Conservation (phyloP, 2,888 invertebrate species). For the Lamellibrachia columna region DNA sequence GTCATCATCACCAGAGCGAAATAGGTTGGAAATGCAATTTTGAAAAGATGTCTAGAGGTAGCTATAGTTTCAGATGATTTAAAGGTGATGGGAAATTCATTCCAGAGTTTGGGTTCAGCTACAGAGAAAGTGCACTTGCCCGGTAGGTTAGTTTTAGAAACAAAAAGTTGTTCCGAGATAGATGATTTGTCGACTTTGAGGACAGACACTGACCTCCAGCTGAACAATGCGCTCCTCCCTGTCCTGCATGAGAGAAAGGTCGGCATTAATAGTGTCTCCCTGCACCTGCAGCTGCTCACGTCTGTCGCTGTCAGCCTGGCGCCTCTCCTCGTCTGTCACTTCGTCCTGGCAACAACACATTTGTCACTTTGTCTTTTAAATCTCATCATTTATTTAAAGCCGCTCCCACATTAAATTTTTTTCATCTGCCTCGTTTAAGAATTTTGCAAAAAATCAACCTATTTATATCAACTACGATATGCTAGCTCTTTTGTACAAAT, state of each 20-base stretch:
- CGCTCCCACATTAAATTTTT: too few relatives aligned
- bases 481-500: too few relatives aligned
- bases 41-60: too few relatives aligned
- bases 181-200: neutral
- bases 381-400: too few relatives aligned
- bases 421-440: too few relatives aligned
- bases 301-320: constrained; percentile 53
- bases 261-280: constrained; percentile 60
- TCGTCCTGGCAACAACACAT: neutral
- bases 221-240: constrained; percentile 81
- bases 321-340: constrained; percentile 57
- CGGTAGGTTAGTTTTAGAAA: neutral
- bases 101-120: too few relatives aligned
- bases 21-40: too few relatives aligned
- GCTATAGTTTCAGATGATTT: too few relatives aligned
- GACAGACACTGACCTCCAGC: constrained; percentile 71
- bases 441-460: neutral
- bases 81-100: too few relatives aligned
- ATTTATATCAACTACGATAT: too few relatives aligned
- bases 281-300: constrained; percentile 59
- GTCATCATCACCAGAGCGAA: too few relatives aligned
- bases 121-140: too few relatives aligned
- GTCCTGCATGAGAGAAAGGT: constrained; percentile 77
- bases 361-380: neutral
- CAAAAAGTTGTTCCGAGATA: neutral